Evolutionary conservation across 2,888 invertebrate species (phyloP), one percentile per base, ranked within the genome.

Genomic region (Helicoverpa assulta): DNA sequence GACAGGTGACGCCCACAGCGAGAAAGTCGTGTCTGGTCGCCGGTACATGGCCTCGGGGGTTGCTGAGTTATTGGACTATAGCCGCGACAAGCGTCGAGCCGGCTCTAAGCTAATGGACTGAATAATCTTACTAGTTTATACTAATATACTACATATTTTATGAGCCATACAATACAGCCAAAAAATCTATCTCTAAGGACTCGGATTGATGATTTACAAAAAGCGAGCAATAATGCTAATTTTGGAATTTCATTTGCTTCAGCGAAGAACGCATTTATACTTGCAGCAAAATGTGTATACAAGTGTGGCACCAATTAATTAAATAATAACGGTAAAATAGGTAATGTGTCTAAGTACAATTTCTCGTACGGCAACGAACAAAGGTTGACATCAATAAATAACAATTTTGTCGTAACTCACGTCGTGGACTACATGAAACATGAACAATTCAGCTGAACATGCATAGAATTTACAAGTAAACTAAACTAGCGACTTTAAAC

Each of bases 1-100:
- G 86, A 87, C 90, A 91, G 91, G 92, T 89, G 90, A 88, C 92
- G 91, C 92, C 92, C 90, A 92, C 91, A 75, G 81, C 87, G 89
- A 87, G 92, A 93, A 92, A 92, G 92, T 90, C 86, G 85, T 85
- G 84, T 86, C 86, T 82, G 79, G 73, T 80, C 75, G 74, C 76
- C 70, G 67, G 75, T 79, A 73, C 82, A 76, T 67, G 78, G 83
- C 83, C 84, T 80, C 82, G 78, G 75, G 83, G 82, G 83, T 78
- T 70, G 78, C 67, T 74, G 79, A 84, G 69, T 82, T 85, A 86
- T 82, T 80, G 75, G 79, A 73, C 78, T 83, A 80, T 76, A 59
- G 67, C 59, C 52, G 73, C 68, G 76, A 75, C 78, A 72, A 73
- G 60, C 67, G 40, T 53, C 55, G 58, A 67, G 71, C 66, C 51